These are phyloP conservation scores for Nephrotoma appendiculata DNA, from an alignment of 2,888 invertebrate genomes.

Conservation along the genomic window DNA sequence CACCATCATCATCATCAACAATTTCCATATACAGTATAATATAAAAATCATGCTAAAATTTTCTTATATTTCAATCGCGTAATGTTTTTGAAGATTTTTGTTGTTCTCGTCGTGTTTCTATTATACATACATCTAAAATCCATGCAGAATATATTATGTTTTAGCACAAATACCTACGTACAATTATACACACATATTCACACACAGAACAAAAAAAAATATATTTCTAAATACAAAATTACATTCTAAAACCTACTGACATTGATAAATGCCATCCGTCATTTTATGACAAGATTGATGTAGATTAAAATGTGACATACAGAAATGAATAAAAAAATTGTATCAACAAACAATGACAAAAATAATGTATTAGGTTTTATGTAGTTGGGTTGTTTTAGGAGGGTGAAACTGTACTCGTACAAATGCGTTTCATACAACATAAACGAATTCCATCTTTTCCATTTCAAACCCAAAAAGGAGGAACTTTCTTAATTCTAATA, in stretches of 20 bases:
- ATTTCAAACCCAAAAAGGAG: not conserved
- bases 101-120: not conserved
- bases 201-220: not conserved
- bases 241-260: constrained; percentile 20
- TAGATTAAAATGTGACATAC: constrained; percentile 35
- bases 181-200: not conserved
- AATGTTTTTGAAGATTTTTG: not conserved
- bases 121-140: not conserved
- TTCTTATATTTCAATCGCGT: constrained; percentile 1
- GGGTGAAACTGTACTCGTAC: not conserved
- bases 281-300: constrained; percentile 36
- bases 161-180: not conserved
- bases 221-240: constrained; percentile 6
- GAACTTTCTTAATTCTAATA: not conserved
- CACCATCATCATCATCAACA: not conserved
- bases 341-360: constrained; percentile 5
- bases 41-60: not conserved
- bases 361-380: constrained; percentile 1
- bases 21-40: not conserved
- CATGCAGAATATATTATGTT: not conserved
- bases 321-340: constrained; percentile 15
- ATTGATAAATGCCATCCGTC: constrained; percentile 35
- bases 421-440: not conserved
- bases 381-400: not conserved
- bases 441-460: not conserved